Evolutionary conservation across 2,113 vertebrate genomes (phyloP).

Genomic region (Cyprinus carpio): DNA sequence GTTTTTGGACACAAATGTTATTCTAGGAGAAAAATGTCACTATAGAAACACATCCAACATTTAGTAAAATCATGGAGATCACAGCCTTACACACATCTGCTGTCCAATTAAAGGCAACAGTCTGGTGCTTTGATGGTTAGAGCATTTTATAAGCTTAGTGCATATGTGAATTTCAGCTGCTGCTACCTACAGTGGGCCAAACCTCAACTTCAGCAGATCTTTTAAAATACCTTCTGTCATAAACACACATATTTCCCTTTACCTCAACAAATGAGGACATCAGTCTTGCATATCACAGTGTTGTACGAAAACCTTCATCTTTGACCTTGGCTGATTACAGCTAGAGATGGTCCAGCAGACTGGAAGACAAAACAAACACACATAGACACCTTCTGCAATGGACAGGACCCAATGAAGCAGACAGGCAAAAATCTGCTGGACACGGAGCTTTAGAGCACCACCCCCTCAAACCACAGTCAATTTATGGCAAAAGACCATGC

Average conservation of each 20-base stretch:
- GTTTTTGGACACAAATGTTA: background rate
- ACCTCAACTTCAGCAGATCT: background rate
- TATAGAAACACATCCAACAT: background rate
- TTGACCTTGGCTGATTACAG: slow-evolving; percentile 23
- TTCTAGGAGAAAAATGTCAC: background rate
- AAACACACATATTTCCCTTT: background rate
- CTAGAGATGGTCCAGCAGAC: background rate
- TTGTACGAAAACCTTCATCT: background rate
- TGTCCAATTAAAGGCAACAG: background rate
- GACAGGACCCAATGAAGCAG: slow-evolving; percentile 31
- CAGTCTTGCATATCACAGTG: background rate
- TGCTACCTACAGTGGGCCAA: slow-evolving; percentile 5
- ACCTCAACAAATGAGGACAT: background rate
- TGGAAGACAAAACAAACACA: slow-evolving; percentile 26
- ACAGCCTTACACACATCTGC: background rate
- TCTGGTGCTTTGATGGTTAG: background rate
- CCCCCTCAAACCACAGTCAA: background rate
- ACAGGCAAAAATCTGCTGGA: slow-evolving; percentile 4
- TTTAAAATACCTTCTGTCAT: background rate
- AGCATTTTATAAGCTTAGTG: slow-evolving; percentile 24
- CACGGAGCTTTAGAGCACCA: slow-evolving; percentile 5
- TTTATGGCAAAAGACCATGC: background rate
- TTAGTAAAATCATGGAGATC: background rate
- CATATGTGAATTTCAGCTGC: slow-evolving; percentile 22
- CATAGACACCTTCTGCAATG: background rate